A percentile compares a stretch with the other conserved stretches of the same genome.
Evolutionary conservation across 2,797 vertebrate species (phyloP).

Genomic region (Betta splendens): DNA sequence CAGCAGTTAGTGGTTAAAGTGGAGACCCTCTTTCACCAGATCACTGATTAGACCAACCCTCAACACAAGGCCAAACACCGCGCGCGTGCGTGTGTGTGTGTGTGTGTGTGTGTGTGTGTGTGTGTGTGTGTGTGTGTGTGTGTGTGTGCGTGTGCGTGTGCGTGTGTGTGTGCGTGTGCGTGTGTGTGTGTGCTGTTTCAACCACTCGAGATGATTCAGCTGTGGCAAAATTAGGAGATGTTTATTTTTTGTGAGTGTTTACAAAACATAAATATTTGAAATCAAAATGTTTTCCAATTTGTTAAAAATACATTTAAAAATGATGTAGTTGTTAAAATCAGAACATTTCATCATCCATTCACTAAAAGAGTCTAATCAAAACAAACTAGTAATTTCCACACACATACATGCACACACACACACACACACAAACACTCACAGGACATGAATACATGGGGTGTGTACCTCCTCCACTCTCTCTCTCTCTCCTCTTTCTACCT

Average conservation of each 20-base stretch:
- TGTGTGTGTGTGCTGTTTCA: slow-evolving; percentile 18
- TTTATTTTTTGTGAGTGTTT: slow-evolving; percentile 32
- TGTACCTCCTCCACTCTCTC: background rate
- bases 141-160: slow-evolving; percentile 11
- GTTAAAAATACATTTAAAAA: background rate
- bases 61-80: slow-evolving; percentile 4
- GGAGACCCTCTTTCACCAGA: slow-evolving; percentile 62
- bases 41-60: slow-evolving; percentile 62
- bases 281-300: background rate
- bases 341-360: background rate
- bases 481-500: slow-evolving; percentile 18
- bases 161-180: background rate
- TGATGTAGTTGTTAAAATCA: background rate
- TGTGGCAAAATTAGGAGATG: slow-evolving; percentile 21
- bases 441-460: background rate
- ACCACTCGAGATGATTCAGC: slow-evolving; percentile 32
- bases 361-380: background rate
- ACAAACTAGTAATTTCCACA: background rate
- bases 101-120: slow-evolving; percentile 6
- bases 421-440: too few relatives aligned
- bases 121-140: slow-evolving; percentile 1
- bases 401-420: too few relatives aligned
- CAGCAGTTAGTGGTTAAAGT: slow-evolving; percentile 63
- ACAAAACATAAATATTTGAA: slow-evolving; percentile 10
- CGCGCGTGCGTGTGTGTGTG: slow-evolving; percentile 2